Conservation (phyloP, 2,113 vertebrate genomes). For the Cololabis saira region DNA sequence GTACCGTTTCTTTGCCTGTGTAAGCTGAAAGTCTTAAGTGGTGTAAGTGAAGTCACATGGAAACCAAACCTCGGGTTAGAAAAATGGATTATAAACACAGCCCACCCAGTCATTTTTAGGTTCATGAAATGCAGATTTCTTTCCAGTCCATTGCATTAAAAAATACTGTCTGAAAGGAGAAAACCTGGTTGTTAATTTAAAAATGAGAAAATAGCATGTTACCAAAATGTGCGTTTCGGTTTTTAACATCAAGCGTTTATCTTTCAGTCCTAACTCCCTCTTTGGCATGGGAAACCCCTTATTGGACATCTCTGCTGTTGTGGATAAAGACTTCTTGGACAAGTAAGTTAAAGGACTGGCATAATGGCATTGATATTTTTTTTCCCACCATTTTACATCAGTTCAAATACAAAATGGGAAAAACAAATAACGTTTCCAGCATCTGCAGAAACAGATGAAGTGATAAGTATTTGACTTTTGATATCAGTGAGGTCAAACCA, state of each 20-base stretch:
- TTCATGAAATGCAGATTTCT: not conserved
- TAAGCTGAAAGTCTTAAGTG: slow-evolving; percentile 4
- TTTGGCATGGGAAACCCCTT: slow-evolving; percentile 99
- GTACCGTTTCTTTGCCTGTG: not conserved
- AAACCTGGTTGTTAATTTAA: not conserved
- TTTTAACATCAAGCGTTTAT: slow-evolving; percentile 10
- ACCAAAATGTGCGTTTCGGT: not conserved
- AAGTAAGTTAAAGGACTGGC: slow-evolving; percentile 84
- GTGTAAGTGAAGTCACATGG: slow-evolving; percentile 26
- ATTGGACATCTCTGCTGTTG: slow-evolving; percentile 93
- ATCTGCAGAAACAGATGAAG: not conserved
- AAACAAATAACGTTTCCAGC: not conserved
- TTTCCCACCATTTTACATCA: not conserved
- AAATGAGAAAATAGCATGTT: not conserved
- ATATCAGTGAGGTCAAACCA: not conserved
- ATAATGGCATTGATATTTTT: not conserved
- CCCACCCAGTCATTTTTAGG: not conserved
- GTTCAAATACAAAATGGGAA: not conserved
- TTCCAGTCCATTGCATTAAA: not conserved
- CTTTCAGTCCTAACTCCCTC: slow-evolving; percentile 92
- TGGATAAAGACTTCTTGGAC: slow-evolving; percentile 97
- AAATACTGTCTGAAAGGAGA: not conserved
- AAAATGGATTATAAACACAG: not conserved
- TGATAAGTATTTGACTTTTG: not conserved
- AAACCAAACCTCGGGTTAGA: slow-evolving; percentile 6